Evolutionary conservation across 2,797 vertebrate species (phyloP), one percentile per base, ranked within the genome.

Genomic region (Takifugu rubripes): DNA sequence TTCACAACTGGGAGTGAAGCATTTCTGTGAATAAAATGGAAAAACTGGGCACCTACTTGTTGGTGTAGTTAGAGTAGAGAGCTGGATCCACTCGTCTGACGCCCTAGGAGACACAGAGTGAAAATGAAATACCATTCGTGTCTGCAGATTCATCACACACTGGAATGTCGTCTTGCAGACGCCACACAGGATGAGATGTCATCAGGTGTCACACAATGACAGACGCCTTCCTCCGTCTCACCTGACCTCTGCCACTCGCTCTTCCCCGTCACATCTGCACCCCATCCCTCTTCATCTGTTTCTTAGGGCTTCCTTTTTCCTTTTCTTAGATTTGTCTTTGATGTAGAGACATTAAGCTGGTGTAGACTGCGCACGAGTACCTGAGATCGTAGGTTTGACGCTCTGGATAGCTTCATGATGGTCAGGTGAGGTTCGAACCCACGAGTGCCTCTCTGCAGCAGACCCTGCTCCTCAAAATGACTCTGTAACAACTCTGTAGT

Each of bases 371-470:
- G 6, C 43, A 3, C 5, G 9, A 6, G 0, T 68, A 98, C 97
- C 91, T 94, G 87, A 47, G 90, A 94, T 71, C 88, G 82, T 49
- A 97, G 88, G 61, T 90, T 89, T 3, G 93, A 88, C 9, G 92
- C 92, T 88, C 89, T 93, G 54, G 95, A 96, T 64, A 97, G 86
- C 79, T 99, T 99, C 94, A 99, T 95, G 78, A 98, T 96, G 68
- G 96, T 99, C 77, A 98, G 90, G 77, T 99, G 96, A 40, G 97
- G 95, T 74, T 93, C 92, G 73, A 95, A 97, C 78, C 77, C 80
- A 79, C 87, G 91, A 49, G 67, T 81, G 54, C 93, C 93, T 81
- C 87, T 92, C 55, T 88, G 57, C 29, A 89, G 59, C 72, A 98
- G 90, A 25, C 94, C 95, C 59, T 90, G 93, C 83, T 92, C 92